phyloP scores from a whole-genome alignment of 2,113 vertebrate genomes.

The Tenebrosternarchus preto region DNA sequence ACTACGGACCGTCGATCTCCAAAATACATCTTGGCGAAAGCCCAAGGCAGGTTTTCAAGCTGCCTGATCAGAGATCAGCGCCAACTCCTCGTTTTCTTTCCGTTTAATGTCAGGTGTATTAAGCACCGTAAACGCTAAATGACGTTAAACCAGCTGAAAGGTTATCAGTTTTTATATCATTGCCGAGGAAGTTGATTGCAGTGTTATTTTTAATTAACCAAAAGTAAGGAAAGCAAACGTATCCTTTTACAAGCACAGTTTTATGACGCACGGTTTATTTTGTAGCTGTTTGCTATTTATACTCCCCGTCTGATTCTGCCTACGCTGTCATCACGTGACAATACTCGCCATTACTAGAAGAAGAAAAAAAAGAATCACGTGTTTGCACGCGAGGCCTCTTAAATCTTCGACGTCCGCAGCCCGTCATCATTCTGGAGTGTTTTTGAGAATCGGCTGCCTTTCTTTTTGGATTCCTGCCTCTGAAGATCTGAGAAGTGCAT shows the following conservation, averaged over 20 bases:
- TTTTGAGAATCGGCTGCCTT: not conserved
- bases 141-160: constrained; percentile 14
- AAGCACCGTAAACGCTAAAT: not conserved
- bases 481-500: constrained; percentile 24
- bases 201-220: not conserved
- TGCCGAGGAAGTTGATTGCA: not conserved
- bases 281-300: too few relatives aligned
- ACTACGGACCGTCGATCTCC: constrained; percentile 26
- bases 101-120: constrained; percentile 24
- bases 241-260: not conserved
- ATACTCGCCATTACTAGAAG: not conserved
- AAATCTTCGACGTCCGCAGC: not conserved
- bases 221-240: not conserved
- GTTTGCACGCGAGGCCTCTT: not conserved
- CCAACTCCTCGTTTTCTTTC: constrained; percentile 20
- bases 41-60: constrained; percentile 15
- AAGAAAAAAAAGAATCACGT: not conserved
- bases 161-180: not conserved
- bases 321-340: too few relatives aligned
- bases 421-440: not conserved
- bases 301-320: too few relatives aligned
- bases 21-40: constrained; percentile 29
- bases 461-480: not conserved
- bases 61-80: constrained; percentile 17
- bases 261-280: not conserved